phyloP scores from a whole-genome alignment of 2,888 invertebrate species.

The Tyria jacobaeae region DNA sequence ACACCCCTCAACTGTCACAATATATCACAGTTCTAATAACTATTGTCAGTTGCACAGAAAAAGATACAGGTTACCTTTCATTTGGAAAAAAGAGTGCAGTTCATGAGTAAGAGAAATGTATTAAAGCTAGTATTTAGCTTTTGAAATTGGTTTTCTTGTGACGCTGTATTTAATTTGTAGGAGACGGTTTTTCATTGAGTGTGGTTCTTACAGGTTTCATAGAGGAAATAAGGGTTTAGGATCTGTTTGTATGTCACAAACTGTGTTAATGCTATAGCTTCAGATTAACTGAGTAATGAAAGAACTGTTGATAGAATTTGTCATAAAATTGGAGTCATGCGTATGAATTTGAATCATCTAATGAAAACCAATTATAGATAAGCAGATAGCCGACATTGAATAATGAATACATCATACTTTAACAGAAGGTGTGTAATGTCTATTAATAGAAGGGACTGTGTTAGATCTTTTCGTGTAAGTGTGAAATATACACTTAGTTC shows the following conservation, averaged over 20 bases:
- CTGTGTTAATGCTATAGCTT: no score
- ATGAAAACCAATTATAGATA: conserved; percentile 14
- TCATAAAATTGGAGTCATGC: neutral
- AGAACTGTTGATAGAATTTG: neutral
- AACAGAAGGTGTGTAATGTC: neutral
- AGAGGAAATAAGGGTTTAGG: neutral
- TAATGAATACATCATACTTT: neutral
- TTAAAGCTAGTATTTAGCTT: no score
- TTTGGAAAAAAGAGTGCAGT: no score
- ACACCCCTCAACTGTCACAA: no score
- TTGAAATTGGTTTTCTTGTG: neutral
- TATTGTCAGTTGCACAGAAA: no score
- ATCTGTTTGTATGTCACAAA: no score
- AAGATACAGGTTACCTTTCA: no score
- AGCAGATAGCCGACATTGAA: neutral
- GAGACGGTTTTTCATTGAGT: neutral
- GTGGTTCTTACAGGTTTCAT: neutral
- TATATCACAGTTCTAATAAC: no score
- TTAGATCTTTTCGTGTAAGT: no score
- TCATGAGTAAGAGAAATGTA: no score
- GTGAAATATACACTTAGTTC: no score
- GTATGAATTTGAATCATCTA: conserved; percentile 5
- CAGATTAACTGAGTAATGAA: neutral
- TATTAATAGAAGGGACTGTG: no score
- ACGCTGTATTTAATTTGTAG: neutral